phyloP scores from a whole-genome alignment of 92 coral and sea anemone species.

The Epizoanthus ramosus region DNA sequence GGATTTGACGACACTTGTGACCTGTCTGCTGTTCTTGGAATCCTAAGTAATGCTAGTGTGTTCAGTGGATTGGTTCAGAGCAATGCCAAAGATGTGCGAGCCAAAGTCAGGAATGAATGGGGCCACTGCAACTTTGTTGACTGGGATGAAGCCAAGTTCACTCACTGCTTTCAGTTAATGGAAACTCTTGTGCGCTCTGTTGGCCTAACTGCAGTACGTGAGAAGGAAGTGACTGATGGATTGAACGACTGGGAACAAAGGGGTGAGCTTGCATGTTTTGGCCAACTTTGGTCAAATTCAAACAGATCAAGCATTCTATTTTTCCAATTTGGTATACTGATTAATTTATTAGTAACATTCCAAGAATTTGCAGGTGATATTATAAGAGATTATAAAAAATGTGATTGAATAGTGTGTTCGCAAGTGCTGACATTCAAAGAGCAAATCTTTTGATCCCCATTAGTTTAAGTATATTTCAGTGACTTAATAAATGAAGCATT shows the following conservation, averaged over 20 bases:
- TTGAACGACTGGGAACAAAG: slow-evolving; percentile 76
- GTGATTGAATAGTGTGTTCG: too few relatives aligned
- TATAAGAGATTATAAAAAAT: too few relatives aligned
- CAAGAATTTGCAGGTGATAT: too few relatives aligned
- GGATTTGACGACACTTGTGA: slow-evolving; percentile 85
- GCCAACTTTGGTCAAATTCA: neutral
- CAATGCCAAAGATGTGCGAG: slow-evolving; percentile 68
- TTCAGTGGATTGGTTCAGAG: slow-evolving; percentile 53
- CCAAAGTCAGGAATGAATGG: slow-evolving; percentile 80
- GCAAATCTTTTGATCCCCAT: too few relatives aligned
- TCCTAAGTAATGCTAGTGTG: slow-evolving; percentile 59
- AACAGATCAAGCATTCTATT: neutral
- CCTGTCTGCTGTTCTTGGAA: slow-evolving; percentile 76
- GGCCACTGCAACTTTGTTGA: slow-evolving; percentile 83
- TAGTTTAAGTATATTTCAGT: too few relatives aligned
- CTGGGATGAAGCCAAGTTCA: slow-evolving; percentile 63
- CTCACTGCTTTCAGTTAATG: slow-evolving; percentile 69
- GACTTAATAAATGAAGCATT: too few relatives aligned
- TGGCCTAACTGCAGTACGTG: slow-evolving; percentile 53
- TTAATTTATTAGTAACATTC: neutral
- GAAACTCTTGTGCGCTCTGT: slow-evolving; percentile 66
- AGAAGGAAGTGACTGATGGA: slow-evolving; percentile 51
- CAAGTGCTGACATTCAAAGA: too few relatives aligned
- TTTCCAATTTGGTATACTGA: neutral
- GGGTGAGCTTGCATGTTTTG: slow-evolving; percentile 47